Evolutionary conservation across 2,797 vertebrate species (phyloP).

Genomic region (Poecile montanus): DNA sequence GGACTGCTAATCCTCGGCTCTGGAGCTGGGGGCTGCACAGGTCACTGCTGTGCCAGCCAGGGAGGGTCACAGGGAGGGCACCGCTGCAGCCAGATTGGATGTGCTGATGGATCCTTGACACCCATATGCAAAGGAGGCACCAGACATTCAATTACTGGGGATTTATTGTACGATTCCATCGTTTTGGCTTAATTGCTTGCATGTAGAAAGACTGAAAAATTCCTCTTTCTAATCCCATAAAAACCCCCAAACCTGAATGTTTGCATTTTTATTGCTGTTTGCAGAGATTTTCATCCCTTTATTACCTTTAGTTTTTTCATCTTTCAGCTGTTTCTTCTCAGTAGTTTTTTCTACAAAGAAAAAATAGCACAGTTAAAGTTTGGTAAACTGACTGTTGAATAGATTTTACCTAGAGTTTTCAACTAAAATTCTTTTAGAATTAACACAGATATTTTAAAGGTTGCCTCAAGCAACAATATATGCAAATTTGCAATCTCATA

Average conservation of each 20-base stretch:
- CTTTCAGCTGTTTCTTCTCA: constrained; percentile 51
- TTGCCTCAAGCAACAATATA: background rate
- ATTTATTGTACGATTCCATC: background rate
- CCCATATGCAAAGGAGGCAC: background rate
- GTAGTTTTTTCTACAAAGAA: constrained; percentile 47
- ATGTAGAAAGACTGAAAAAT: background rate
- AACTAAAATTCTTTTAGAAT: background rate
- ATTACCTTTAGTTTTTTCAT: constrained; percentile 65
- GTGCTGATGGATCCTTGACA: background rate
- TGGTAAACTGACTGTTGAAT: background rate
- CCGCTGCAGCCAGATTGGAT: background rate
- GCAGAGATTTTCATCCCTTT: background rate
- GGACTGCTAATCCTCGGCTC: too few relatives aligned
- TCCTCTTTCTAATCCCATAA: background rate
- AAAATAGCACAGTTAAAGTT: background rate
- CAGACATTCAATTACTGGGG: background rate
- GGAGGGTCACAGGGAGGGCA: background rate
- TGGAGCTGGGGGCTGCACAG: background rate
- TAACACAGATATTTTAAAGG: background rate
- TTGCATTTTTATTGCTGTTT: background rate
- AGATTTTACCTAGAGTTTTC: background rate
- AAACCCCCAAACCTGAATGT: background rate
- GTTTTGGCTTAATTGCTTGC: background rate
- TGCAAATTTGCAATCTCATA: background rate
- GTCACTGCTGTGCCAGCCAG: background rate